A percentile compares a stretch with the other conserved stretches of the same genome.
These are phyloP conservation scores for Neoitamus cyanurus DNA, from an alignment of 2,888 invertebrate species.

Conservation along the genomic window DNA sequence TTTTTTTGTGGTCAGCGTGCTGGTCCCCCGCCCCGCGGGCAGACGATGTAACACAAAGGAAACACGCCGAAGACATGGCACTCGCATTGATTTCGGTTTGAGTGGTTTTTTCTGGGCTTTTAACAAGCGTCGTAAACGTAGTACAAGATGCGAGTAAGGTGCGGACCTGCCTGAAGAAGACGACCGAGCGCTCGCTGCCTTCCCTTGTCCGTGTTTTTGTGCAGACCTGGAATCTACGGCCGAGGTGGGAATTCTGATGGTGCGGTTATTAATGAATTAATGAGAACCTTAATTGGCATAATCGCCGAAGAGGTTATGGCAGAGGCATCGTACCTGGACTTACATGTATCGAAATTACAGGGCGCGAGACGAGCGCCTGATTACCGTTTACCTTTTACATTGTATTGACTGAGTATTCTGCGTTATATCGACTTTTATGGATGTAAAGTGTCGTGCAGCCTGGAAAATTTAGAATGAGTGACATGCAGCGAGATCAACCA, in stretches of 20 bases:
- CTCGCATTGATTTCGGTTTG: slow-evolving; percentile 32
- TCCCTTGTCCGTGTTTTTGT: background rate
- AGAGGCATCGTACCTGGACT: background rate
- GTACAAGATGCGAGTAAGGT: slow-evolving; percentile 22
- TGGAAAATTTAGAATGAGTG: background rate
- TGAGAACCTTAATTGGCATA: slow-evolving; percentile 1
- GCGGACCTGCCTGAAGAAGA: background rate
- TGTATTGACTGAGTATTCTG: background rate
- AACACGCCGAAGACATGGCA: background rate
- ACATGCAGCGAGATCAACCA: background rate
- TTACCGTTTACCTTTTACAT: background rate
- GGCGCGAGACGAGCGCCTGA: background rate
- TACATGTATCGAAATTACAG: background rate
- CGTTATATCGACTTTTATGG: background rate
- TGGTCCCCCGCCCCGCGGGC: background rate
- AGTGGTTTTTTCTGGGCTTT: slow-evolving; percentile 2
- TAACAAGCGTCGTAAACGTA: slow-evolving; percentile 36
- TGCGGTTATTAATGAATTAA: slow-evolving; percentile 1
- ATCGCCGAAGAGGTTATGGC: background rate
- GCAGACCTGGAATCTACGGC: background rate
- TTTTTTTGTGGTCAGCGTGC: slow-evolving; percentile 2
- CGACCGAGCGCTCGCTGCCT: background rate
- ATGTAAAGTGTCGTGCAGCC: background rate
- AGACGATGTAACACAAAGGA: slow-evolving; percentile 25
- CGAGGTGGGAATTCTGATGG: background rate